Evolutionary conservation across 2,113 vertebrate species (phyloP), one percentile per base, ranked within the genome.

Genomic region (Spea multiplicata): DNA sequence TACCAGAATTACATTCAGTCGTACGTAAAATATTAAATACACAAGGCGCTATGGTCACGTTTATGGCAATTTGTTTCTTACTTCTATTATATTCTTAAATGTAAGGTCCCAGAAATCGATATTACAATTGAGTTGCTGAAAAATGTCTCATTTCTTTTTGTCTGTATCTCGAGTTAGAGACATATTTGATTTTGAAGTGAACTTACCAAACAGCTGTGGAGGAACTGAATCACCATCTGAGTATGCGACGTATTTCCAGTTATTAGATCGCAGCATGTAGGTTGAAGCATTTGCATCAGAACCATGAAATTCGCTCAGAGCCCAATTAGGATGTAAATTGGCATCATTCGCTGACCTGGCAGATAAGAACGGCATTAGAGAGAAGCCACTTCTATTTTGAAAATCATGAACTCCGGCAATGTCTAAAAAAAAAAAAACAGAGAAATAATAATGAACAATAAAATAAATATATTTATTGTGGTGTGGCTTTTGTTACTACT

Each of bases 281-380:
- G 90, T 91, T 17, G 97, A 99, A 16, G 95, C 90, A 68, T 99
- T 99, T 45, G 88, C 95, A 45, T 99, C 93, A 83, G 95, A 97
- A 0, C 97, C 97, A 0, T 99, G 97, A 85, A 95, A 99, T 86
- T 99, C 95, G 74, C 97, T 99, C 78, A 99, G 76, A 53, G 94
- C 89, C 97, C 96, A 98, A 0, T 87, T 83, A 6, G 94, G 91
- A 44, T 73, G 93, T 47, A 78, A 30, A 7, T 46, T 49, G 0
- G 0, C 6, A 65, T 85, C 2, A 0, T 61, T 47, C 2, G 66
- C 71, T 55, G 81, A 68, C 10, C 75, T 77, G 69, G 82, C 82
- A 76, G 48, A 78, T 2, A 93, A 74, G 71, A 97, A 85, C 0
- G 95, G 92, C 67, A 93, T 73, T 44, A 98, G 89, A 9, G 97